phyloP scores from a whole-genome alignment of 2,888 invertebrate genomes.

The Stomorhina lunata region DNA sequence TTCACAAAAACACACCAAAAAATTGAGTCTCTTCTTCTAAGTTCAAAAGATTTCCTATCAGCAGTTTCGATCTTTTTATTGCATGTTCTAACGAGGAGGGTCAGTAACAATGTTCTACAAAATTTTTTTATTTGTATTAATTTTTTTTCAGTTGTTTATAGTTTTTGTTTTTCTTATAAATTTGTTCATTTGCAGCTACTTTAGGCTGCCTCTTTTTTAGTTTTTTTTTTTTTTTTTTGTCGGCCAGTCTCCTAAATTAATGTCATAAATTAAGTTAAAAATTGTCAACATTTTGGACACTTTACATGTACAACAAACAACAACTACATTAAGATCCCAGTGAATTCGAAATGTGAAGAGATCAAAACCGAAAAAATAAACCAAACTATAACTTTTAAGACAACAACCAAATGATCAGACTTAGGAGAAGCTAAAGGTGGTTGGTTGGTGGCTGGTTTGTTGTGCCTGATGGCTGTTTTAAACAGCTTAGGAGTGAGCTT shows the following conservation, averaged over 20 bases:
- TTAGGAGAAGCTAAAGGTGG: conserved; percentile 24
- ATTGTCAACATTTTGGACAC: conserved; percentile 69
- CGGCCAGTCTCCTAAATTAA: conserved; percentile 71
- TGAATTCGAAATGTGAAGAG: not conserved
- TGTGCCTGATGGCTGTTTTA: not conserved
- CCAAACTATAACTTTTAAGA: conserved; percentile 3
- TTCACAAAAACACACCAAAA: too few relatives aligned
- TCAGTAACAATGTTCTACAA: conserved; percentile 43
- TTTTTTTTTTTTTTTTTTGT: not conserved
- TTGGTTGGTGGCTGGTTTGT: conserved; percentile 2
- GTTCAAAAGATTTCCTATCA: conserved; percentile 64
- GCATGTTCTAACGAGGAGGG: conserved; percentile 64
- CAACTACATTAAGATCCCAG: conserved; percentile 59
- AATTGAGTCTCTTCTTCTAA: conserved; percentile 57
- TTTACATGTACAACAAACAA: conserved; percentile 64
- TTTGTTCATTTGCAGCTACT: conserved; percentile 57
- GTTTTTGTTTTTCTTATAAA: conserved; percentile 19
- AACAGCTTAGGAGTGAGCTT: not conserved
- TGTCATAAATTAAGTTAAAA: conserved; percentile 76
- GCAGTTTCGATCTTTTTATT: conserved; percentile 63
- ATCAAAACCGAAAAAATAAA: conserved; percentile 16
- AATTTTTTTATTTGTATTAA: not conserved
- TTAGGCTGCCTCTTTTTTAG: conserved; percentile 31
- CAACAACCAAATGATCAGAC: conserved; percentile 16
- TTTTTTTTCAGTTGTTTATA: not conserved